Evolutionary conservation across 2,888 invertebrate species (phyloP), one percentile per base, ranked within the genome.

Genomic region (Chrysina gloriosa): DNA sequence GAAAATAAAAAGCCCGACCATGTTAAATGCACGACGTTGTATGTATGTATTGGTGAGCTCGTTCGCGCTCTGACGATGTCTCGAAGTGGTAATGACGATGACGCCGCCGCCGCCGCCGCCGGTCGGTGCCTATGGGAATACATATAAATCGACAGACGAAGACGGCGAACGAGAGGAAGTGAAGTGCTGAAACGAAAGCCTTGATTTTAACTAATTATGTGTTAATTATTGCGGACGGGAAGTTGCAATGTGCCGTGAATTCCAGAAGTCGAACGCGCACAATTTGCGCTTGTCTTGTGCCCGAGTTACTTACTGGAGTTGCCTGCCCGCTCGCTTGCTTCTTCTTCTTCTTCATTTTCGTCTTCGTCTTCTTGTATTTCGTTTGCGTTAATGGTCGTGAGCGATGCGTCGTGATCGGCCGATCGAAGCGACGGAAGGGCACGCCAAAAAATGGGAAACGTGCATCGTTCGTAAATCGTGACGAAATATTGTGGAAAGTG

Each of bases 171-270:
- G 1, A 25, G 25, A 48, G 48, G 48, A 48, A 48, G 23, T 23
- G 48, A 48, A 11, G 25, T 70, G 68, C 66, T 66, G 70, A 61
- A 61, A 65, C 67, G 61, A 66, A 66, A 70, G 70, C 73, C 76
- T 78, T 76, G 77, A 78, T 79, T 77, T 77, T 73, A 45, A 75
- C 75, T 78, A 78, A 79, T 79, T 78, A 78, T 72, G 76, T 76
- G 78, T 77, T 79, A 79, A 79, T 79, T 78, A 77, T 76, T 73
- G 72, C 72, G 54, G 77, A 79, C 78, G 77, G 79, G 79, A 79
- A 77, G 78, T 77, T 73, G 74, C 75, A 79, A 79, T 79, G 77
- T 75, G 71, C 75, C 79, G 72, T 77, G 73, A 54, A 69, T 42
- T 52, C 61, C 61, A 61, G 61, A 48, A 61, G 65, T 70, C 64